These are phyloP conservation scores for Mormyrops boulengeri DNA, from an alignment of 2,797 vertebrate species.

Conservation along the genomic window DNA sequence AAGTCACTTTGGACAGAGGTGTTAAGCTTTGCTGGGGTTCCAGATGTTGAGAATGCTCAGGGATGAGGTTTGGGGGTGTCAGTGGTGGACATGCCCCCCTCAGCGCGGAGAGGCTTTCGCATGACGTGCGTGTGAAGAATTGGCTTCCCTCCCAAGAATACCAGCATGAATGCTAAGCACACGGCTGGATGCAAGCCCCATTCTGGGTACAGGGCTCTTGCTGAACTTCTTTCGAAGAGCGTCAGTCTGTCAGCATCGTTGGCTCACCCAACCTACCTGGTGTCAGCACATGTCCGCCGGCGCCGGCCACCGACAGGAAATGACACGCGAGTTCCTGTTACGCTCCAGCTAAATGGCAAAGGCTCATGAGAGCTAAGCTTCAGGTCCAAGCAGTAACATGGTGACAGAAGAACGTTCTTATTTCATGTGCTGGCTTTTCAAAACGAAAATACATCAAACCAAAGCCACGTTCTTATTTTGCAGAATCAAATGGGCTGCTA, in stretches of 20 bases:
- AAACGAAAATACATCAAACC: background rate
- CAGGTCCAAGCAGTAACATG: background rate
- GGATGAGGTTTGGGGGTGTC: background rate
- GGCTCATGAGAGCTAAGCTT: background rate
- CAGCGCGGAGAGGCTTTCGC: background rate
- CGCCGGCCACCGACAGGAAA: background rate
- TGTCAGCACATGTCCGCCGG: background rate
- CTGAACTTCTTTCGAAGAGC: background rate
- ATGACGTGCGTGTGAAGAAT: background rate
- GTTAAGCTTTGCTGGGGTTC: background rate
- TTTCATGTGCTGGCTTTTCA: background rate
- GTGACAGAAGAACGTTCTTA: background rate
- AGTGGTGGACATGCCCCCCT: background rate
- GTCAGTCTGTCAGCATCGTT: background rate
- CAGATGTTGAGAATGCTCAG: background rate
- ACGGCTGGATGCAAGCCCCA: background rate
- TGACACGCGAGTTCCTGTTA: background rate
- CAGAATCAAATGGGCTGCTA: background rate
- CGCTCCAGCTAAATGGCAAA: background rate
- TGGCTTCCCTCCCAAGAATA: background rate
- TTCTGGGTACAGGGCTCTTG: background rate
- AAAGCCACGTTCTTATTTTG: background rate
- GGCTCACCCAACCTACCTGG: background rate
- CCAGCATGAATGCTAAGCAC: background rate
- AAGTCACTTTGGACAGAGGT: background rate